Evolutionary conservation across 1,140 invertebrate species (phyloP), one percentile per base, ranked within the genome.

Genomic region (Caenorhabditis briggsae): DNA sequence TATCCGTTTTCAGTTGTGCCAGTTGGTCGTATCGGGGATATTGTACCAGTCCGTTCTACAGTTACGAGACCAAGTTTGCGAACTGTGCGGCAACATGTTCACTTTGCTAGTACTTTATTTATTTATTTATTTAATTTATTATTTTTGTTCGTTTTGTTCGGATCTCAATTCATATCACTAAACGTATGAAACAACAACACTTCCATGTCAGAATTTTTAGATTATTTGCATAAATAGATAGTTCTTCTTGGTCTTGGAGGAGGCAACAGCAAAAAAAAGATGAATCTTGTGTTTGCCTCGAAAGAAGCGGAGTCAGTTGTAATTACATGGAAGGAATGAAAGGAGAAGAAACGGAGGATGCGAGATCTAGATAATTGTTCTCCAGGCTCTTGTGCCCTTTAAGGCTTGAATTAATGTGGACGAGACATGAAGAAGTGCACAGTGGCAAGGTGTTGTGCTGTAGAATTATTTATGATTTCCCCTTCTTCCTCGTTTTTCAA

Each of bases 181-280:
- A 12, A n/a, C 18, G 12, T 8, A 20, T 46, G 50, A 70, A 70
- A 70, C 33, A 50, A 18, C 8, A 46, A 11, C 20, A 41, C 46
- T 11, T 25, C 43, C 46, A 78, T 78, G 70, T 50, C 64, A 50
- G 46, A 46, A 78, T 65, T 46, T 70, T 78, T 50, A 50, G 46
- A 78, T 78, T 78, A n/a, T 78, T 78, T 78, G 70, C 70, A 78
- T 78, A 78, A 78, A 78, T 78, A 78, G 50, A 53, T 78, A 78
- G 70, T 50, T 78, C 41, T 50, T 50, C 18, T 23, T 78, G 70
- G 70, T 50, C 14, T 78, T 78, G 46, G 50, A 43, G n/a, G 50
- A n/a, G 18, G 64, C 64, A 70, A 8, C 11, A 53, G 9, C 0
- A 65, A 65, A 74, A 50, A 78, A 78, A 78, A 78, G 70, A 78